These are phyloP conservation scores for Pammene fasciana DNA, from an alignment of 2,888 invertebrate genomes.

Conservation along the genomic window DNA sequence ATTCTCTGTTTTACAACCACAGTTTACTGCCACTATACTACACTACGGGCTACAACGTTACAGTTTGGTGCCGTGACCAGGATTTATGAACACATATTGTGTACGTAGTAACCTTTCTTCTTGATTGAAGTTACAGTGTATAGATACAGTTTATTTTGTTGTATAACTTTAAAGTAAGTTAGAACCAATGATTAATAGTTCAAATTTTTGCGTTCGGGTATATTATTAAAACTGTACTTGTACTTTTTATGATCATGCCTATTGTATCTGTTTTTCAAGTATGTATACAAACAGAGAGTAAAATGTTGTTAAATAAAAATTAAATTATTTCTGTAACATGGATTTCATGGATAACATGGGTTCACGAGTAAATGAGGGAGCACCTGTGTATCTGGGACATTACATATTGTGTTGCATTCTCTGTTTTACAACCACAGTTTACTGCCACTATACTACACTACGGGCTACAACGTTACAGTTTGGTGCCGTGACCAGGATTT, in stretches of 20 bases:
- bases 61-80: slow-evolving; percentile 9
- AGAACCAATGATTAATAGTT: no score
- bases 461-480: neutral
- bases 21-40: neutral
- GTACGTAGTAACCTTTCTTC: no score
- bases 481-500: slow-evolving; percentile 7
- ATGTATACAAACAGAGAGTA: no score
- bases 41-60: neutral
- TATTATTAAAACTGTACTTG: no score
- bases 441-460: neutral
- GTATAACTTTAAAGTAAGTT: no score
- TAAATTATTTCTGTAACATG: no score
- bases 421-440: neutral
- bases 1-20: neutral
- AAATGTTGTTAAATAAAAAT: no score
- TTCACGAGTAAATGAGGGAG: neutral
- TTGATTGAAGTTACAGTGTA: neutral
- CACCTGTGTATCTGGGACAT: neutral
- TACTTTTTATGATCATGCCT: no score
- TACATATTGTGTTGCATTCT: neutral
- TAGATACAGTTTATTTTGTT: no score
- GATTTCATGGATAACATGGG: no score
- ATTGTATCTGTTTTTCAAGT: no score
- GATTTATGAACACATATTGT: neutral
- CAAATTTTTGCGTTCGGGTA: no score